These are phyloP conservation scores for Drosophila picticornis DNA, from an alignment of 2,888 invertebrate species.

Conservation along the genomic window DNA sequence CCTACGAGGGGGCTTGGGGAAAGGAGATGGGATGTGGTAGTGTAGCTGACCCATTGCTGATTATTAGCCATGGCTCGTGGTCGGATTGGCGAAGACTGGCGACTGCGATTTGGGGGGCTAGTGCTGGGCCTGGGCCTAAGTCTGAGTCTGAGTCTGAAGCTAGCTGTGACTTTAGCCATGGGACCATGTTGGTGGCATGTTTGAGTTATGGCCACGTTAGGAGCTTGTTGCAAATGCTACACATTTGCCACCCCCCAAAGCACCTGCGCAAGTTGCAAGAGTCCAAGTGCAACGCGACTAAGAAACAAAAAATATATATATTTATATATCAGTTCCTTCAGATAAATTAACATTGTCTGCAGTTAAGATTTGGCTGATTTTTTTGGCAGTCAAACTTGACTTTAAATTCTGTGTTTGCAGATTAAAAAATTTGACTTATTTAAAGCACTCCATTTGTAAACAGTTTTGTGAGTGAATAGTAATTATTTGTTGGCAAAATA, in stretches of 20 bases:
- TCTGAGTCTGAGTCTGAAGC: neutral
- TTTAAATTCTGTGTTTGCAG: neutral
- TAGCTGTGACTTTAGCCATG: constrained; percentile 5
- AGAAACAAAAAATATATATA: neutral
- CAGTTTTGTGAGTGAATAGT: constrained; percentile 8
- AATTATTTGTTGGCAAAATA: neutral
- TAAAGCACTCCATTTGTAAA: neutral
- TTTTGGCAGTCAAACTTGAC: neutral
- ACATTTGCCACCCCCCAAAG: constrained; percentile 31
- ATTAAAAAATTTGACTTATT: neutral
- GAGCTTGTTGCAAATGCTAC: constrained; percentile 53
- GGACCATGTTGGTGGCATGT: constrained; percentile 76
- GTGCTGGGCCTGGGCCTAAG: neutral
- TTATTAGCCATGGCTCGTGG: constrained; percentile 66
- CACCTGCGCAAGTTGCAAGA: constrained; percentile 11
- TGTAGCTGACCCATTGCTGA: constrained; percentile 58
- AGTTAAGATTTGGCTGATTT: neutral
- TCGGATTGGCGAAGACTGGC: constrained; percentile 11
- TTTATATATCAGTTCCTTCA: constrained; percentile 6
- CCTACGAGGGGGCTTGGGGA: neutral
- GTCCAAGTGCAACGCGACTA: neutral
- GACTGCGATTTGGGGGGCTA: constrained; percentile 27
- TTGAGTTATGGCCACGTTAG: constrained; percentile 73
- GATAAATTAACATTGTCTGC: constrained; percentile 6
- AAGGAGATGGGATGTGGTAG: neutral